These are phyloP conservation scores for Pelodytes ibericus DNA, from an alignment of 2,797 vertebrate genomes.

Conservation along the genomic window DNA sequence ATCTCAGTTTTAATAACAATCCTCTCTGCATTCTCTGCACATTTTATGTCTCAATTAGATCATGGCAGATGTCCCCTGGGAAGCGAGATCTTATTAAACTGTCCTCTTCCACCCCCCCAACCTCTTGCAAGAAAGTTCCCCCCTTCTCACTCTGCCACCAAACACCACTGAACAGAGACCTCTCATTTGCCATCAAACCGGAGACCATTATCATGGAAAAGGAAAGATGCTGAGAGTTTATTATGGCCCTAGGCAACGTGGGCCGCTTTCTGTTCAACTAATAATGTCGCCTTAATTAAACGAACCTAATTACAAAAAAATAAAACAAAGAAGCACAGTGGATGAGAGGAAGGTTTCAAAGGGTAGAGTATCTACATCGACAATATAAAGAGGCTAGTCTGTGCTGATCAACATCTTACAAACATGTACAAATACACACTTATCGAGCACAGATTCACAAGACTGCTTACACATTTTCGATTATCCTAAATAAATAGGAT, in stretches of 20 bases:
- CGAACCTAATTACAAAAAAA: conserved; percentile 42
- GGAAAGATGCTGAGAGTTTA: conserved; percentile 47
- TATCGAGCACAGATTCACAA: not conserved
- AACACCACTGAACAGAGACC: conserved; percentile 22
- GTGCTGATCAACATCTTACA: too few relatives aligned
- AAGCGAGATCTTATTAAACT: not conserved
- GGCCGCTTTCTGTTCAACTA: conserved; percentile 44
- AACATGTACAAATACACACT: not conserved
- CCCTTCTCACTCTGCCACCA: conserved; percentile 19
- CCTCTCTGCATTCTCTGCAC: conserved; percentile 26
- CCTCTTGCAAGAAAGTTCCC: not conserved
- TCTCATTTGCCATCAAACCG: conserved; percentile 33
- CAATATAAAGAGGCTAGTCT: not conserved
- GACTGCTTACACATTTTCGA: not conserved
- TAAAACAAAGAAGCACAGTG: conserved; percentile 25
- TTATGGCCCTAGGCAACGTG: conserved; percentile 31
- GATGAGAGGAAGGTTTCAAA: conserved; percentile 13
- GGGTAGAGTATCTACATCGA: not conserved
- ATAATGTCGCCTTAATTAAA: conserved; percentile 54
- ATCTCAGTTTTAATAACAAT: conserved; percentile 32
- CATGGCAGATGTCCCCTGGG: conserved; percentile 28
- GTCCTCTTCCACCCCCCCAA: not conserved
- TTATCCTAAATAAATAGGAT: not conserved
- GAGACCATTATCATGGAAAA: conserved; percentile 34
- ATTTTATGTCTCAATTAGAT: conserved; percentile 47